Evolutionary conservation across 1,140 invertebrate genomes (phyloP).

Genomic region (Probaryconus sp.): DNA sequence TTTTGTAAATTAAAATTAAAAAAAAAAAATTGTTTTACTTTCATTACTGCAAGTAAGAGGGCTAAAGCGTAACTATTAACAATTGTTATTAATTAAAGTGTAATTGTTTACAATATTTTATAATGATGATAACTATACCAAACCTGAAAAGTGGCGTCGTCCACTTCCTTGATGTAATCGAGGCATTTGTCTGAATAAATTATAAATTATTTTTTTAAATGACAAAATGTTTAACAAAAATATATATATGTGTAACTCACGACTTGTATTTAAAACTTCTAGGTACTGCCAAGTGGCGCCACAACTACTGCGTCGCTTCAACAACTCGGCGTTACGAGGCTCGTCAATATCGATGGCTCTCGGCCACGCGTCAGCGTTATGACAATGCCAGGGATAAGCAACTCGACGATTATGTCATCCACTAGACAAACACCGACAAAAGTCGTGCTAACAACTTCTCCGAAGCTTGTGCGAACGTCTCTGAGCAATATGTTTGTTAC

Average conservation of each 20-base stretch:
- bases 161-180: slow-evolving; percentile 64
- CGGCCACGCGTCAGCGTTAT: slow-evolving; percentile 70
- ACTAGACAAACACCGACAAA: slow-evolving; percentile 71
- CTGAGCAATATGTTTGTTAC: slow-evolving; percentile 72
- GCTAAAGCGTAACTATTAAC: no score
- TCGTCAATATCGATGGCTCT: slow-evolving; percentile 73
- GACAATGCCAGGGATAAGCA: slow-evolving; percentile 66
- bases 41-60: no score
- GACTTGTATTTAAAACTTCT: no score
- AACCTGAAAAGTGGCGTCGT: slow-evolving; percentile 64
- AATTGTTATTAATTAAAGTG: no score
- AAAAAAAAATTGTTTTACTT: no score
- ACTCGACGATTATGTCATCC: slow-evolving; percentile 67
- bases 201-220: no score
- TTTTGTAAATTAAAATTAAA: no score
- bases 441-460: slow-evolving; percentile 74
- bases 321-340: slow-evolving; percentile 74
- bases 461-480: slow-evolving; percentile 72
- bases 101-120: slow-evolving; percentile 20
- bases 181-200: slow-evolving; percentile 73
- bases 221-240: no score
- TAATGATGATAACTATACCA: slow-evolving; percentile 63
- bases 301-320: slow-evolving; percentile 70
- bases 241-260: no score
- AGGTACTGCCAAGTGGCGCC: slow-evolving; percentile 73